Conservation (phyloP, 2,888 invertebrate species). For the Philereme vetulata region DNA sequence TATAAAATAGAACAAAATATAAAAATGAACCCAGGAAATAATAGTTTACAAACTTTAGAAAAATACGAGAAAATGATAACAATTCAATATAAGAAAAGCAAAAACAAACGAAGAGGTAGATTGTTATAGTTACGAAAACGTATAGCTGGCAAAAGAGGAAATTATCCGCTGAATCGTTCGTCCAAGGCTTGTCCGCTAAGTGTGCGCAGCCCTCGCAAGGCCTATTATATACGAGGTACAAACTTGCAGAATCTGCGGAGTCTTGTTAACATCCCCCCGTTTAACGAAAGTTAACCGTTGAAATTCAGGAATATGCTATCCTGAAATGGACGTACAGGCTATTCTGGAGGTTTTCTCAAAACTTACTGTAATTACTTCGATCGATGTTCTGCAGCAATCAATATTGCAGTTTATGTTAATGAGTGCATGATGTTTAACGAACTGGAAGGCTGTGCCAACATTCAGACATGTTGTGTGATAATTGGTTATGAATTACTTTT, state of each 20-base stretch:
- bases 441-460: too few relatives aligned
- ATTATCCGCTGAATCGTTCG: not conserved
- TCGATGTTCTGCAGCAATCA: constrained; percentile 11
- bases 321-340: constrained; percentile 2
- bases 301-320: constrained; percentile 16
- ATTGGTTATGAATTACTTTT: too few relatives aligned
- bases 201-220: not conserved
- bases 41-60: too few relatives aligned
- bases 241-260: constrained; percentile 18
- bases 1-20: too few relatives aligned
- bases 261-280: constrained; percentile 26
- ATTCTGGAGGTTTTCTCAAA: not conserved
- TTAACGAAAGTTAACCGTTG: constrained; percentile 14
- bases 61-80: too few relatives aligned
- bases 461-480: too few relatives aligned
- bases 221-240: constrained; percentile 14
- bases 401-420: constrained; percentile 12
- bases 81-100: too few relatives aligned
- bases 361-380: constrained; percentile 13
- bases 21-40: too few relatives aligned
- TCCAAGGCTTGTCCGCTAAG: constrained; percentile 3
- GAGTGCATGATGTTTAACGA: too few relatives aligned
- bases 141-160: not conserved
- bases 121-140: too few relatives aligned
- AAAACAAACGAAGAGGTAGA: too few relatives aligned